phyloP scores from a whole-genome alignment of 2,888 invertebrate species.

The Philereme vetulata region DNA sequence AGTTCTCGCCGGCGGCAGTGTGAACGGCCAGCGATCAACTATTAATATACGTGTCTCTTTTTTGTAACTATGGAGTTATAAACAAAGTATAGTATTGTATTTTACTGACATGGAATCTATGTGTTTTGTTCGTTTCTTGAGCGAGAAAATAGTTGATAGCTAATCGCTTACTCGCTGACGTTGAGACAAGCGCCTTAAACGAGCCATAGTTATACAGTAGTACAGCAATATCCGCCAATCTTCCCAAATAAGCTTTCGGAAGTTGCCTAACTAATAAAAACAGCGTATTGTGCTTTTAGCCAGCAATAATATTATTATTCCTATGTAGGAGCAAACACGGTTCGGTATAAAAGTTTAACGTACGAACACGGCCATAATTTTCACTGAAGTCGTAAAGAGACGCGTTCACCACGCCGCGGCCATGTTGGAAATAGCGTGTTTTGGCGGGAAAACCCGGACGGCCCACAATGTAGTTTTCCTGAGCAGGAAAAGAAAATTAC shows the following conservation, averaged over 20 bases:
- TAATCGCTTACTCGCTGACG: no score
- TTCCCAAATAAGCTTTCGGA: conserved; percentile 26
- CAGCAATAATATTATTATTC: conserved; percentile 61
- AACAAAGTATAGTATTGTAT: no score
- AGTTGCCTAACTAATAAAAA: conserved; percentile 38
- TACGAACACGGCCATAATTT: conserved; percentile 72
- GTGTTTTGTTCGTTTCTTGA: no score
- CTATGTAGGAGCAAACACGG: conserved; percentile 52
- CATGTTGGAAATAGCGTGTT: conserved; percentile 71
- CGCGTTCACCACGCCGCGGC: conserved; percentile 53
- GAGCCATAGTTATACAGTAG: no score
- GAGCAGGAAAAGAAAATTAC: conserved; percentile 9
- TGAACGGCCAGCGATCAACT: no score
- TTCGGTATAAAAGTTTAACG: conserved; percentile 74
- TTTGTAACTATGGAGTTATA: no score
- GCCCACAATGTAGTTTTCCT: conserved; percentile 34
- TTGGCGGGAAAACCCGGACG: conserved; percentile 60
- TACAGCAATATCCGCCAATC: conserved; percentile 7
- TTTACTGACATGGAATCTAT: no score
- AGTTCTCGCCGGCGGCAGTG: no score
- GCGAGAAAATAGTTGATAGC: no score
- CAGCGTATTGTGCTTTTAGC: conserved; percentile 49
- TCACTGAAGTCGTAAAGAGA: conserved; percentile 76
- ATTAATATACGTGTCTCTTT: no score
- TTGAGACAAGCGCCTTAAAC: no score